Evolutionary conservation across 2,797 vertebrate genomes (phyloP).

Genomic region (Darevskia mixta): DNA sequence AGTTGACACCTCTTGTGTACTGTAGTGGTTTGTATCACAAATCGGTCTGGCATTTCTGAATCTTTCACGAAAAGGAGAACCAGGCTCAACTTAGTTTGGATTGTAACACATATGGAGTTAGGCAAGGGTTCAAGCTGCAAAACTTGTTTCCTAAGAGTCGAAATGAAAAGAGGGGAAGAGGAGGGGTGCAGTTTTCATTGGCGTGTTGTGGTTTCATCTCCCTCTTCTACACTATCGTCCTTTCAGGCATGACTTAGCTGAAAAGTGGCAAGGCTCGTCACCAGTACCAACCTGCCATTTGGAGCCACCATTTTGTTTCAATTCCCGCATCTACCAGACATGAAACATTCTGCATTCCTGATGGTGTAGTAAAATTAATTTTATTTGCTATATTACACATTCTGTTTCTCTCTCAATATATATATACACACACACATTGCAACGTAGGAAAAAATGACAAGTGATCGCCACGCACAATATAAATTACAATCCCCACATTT

Average conservation of each 20-base stretch:
- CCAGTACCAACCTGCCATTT: too few species aligned
- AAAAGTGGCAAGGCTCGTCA: too few species aligned
- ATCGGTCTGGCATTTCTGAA: too few species aligned
- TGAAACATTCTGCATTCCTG: not conserved
- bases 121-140: too few species aligned
- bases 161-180: not conserved
- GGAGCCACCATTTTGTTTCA: not conserved
- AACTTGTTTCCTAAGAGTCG: not conserved
- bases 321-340: not conserved
- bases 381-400: not conserved
- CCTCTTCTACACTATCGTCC: too few species aligned
- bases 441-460: not conserved
- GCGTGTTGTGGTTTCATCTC: not conserved
- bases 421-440: not conserved
- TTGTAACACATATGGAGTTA: too few species aligned
- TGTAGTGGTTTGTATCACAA: too few species aligned
- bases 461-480: too few species aligned
- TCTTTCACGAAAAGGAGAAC: too few species aligned
- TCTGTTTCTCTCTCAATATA: not conserved
- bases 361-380: not conserved
- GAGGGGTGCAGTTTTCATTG: not conserved
- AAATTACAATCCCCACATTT: not conserved
- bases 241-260: not conserved
- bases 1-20: too few species aligned
- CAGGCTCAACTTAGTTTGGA: too few species aligned